Evolutionary conservation across 2,888 invertebrate species (phyloP), one percentile per base, ranked within the genome.

Genomic region (Timema cristinae): DNA sequence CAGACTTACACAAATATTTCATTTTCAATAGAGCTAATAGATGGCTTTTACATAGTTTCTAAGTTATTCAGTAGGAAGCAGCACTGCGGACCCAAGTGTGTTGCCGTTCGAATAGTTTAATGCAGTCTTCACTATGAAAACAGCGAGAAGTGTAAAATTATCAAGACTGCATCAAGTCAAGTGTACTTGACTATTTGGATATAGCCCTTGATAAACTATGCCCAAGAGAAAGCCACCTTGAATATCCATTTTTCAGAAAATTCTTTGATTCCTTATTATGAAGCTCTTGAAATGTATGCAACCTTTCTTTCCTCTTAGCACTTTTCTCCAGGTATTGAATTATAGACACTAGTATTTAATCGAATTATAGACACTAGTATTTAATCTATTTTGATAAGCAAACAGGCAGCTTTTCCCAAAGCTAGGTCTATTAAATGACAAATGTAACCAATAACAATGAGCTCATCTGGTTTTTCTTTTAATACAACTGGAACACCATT

Each of bases 331-430:
- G 32, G 47, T 50, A 68, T 15, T 47, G 5, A 32, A 32, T 2
- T 15, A 59, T 67, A 50, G 5, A 6, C 32, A 61, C 11, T 2
- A 15, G n/a, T 66, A 81, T 80, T 72, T 81, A 82, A 73, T 81
- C 82, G 5, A 32, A 32, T 2, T 15, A 59, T 67, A 50, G 5
- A 6, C 32, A 61, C 11, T 2, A 15, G n/a, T 66, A 81, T 80
- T 72, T 81, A 82, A 73, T 81, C 82, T 80, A 68, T 7, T 11
- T 68, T 50, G 11, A 49, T 32, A 66, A 5, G 11, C 66, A 49
- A 16, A 49, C 66, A 4, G 49, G 2, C 32, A 32, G 13, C 56
- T 11, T 56, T 56, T 1, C 16, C 56, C 16, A 13, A 1, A 7
- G 13, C 56, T 10, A 56, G 8, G 10, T 56, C n/a, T 15, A 56